phyloP scores from a whole-genome alignment of 1,140 invertebrate genomes.

The Ceratoteleas bidentatus region DNA sequence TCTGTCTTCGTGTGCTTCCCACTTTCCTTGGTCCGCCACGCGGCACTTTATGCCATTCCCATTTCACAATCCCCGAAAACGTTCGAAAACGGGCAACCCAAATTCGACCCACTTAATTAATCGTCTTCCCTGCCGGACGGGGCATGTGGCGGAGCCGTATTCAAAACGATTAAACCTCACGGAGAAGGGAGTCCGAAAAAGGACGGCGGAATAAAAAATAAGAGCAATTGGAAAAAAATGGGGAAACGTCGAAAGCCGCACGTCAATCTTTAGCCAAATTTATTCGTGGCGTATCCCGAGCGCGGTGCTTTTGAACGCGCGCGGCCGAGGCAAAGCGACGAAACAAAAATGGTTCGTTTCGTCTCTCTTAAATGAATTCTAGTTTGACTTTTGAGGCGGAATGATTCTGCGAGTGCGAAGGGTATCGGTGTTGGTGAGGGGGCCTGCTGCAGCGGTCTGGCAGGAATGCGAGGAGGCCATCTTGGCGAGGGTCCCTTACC shows the following conservation, averaged over 20 bases:
- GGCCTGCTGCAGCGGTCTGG: constrained; percentile 51
- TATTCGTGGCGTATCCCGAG: constrained; percentile 49
- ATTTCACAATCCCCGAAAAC: too few relatives aligned
- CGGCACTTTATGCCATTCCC: too few relatives aligned
- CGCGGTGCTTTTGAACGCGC: constrained; percentile 51
- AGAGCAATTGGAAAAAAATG: constrained; percentile 44
- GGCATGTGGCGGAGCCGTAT: background rate
- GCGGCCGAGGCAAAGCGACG: constrained; percentile 8
- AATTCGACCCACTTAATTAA: constrained; percentile 8
- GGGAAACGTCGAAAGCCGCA: constrained; percentile 39
- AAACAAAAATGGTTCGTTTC: constrained; percentile 34
- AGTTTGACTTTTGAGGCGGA: constrained; percentile 63
- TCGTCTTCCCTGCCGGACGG: background rate
- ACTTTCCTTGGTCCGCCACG: too few relatives aligned
- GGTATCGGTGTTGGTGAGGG: constrained; percentile 59
- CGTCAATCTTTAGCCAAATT: constrained; percentile 59
- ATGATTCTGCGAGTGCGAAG: constrained; percentile 64
- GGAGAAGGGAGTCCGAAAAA: too few relatives aligned
- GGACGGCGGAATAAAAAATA: constrained; percentile 5
- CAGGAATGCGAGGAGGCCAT: constrained; percentile 78
- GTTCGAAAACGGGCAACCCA: too few relatives aligned
- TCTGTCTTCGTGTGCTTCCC: too few relatives aligned
- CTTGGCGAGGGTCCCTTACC: constrained; percentile 73
- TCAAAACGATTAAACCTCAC: background rate
- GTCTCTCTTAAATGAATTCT: constrained; percentile 62